Evolutionary conservation across 2,113 vertebrate species (phyloP).

Genomic region (Lepus timidus): DNA sequence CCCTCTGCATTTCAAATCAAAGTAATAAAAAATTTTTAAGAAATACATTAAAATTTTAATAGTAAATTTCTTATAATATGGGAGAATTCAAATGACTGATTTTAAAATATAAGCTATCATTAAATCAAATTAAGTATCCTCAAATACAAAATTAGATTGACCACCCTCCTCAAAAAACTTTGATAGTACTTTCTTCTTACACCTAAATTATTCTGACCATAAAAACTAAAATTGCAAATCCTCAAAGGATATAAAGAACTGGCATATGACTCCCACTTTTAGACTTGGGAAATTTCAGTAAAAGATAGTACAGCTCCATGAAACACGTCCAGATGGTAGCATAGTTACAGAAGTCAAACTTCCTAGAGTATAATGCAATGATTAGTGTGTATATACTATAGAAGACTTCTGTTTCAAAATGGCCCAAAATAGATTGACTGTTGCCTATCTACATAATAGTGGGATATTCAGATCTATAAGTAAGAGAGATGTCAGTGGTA

Average conservation of each 20-base stretch:
- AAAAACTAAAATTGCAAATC: conserved; percentile 69
- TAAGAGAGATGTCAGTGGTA: not conserved
- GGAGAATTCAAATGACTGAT: not conserved
- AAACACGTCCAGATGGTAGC: conserved; percentile 27
- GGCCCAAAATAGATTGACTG: not conserved
- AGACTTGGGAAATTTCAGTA: conserved; percentile 51
- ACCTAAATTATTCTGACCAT: conserved; percentile 49
- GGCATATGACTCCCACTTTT: conserved; percentile 37
- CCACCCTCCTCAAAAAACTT: conserved; percentile 25
- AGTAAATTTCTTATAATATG: conserved; percentile 25
- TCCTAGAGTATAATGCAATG: not conserved
- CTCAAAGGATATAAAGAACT: conserved; percentile 41
- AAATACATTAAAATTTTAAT: not conserved
- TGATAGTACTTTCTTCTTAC: conserved; percentile 46
- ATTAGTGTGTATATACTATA: not conserved
- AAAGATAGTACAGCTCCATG: conserved; percentile 28
- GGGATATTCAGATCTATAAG: not conserved
- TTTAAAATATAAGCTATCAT: conserved; percentile 35
- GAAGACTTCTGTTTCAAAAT: conserved; percentile 26
- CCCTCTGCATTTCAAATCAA: no score
- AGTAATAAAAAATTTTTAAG: no score
- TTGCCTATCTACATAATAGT: not conserved
- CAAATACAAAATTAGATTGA: conserved; percentile 37
- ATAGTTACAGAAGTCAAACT: not conserved
- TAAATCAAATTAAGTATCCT: conserved; percentile 35